A percentile compares a stretch with the other conserved stretches of the same genome.
These are phyloP conservation scores for Pangasius sanitwongsei DNA, from an alignment of 2,797 vertebrate genomes.

Conservation along the genomic window DNA sequence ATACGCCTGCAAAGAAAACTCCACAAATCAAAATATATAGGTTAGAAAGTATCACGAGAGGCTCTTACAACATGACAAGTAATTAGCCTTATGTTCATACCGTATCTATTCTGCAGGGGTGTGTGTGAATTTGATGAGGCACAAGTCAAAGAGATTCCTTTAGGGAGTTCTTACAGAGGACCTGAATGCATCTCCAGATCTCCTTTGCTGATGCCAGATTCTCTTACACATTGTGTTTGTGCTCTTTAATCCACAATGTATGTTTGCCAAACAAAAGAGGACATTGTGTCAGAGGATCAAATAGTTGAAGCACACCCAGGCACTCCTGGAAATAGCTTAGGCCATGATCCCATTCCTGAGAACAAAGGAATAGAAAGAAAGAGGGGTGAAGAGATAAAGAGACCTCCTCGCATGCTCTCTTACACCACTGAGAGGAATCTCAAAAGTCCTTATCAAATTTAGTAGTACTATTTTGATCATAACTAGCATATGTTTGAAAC, in stretches of 20 bases:
- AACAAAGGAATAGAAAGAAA: constrained; percentile 53
- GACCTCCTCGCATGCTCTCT: constrained; percentile 37
- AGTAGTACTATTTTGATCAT: background rate
- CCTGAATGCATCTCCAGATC: constrained; percentile 28
- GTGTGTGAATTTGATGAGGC: background rate
- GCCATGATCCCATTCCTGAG: constrained; percentile 53
- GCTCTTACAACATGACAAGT: background rate
- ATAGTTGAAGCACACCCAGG: constrained; percentile 60
- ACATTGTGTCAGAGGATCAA: constrained; percentile 60
- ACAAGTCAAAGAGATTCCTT: background rate
- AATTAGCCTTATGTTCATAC: background rate
- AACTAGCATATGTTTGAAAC: background rate
- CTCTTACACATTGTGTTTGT: constrained; percentile 39
- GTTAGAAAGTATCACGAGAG: background rate
- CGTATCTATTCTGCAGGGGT: background rate
- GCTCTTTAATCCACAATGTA: constrained; percentile 51
- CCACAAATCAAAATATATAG: background rate
- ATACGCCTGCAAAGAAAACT: constrained; percentile 20
- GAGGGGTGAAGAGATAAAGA: constrained; percentile 31
- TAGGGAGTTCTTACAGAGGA: background rate
- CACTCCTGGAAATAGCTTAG: constrained; percentile 43
- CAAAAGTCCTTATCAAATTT: background rate
- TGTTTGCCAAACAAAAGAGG: constrained; percentile 44
- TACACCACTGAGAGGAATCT: constrained; percentile 37
- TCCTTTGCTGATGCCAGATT: constrained; percentile 32